Conservation (phyloP, 2,888 invertebrate species). For the Nomada flava region DNA sequence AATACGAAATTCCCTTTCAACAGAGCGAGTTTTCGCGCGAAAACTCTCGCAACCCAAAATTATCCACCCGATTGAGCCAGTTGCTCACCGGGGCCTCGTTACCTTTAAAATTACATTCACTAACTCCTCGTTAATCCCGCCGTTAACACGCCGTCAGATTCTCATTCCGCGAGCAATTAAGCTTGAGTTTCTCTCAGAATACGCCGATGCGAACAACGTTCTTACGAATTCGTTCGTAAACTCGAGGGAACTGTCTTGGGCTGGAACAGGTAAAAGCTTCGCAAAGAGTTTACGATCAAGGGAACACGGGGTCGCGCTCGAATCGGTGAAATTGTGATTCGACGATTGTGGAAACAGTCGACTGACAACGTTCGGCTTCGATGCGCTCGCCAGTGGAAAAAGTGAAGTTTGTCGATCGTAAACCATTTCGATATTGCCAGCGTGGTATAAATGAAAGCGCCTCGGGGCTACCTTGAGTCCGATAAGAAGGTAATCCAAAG, state of each 20-base stretch:
- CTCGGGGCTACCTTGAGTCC: neutral
- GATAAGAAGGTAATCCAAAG: neutral
- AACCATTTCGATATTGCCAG: slow-evolving; percentile 5
- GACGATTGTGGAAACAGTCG: slow-evolving; percentile 15
- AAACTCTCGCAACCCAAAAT: slow-evolving; percentile 43
- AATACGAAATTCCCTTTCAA: slow-evolving; percentile 56
- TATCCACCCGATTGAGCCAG: slow-evolving; percentile 61
- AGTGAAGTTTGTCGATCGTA: slow-evolving; percentile 25
- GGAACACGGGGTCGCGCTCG: neutral
- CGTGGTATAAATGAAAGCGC: neutral
- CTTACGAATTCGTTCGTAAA: slow-evolving; percentile 1
- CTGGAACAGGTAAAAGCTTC: neutral
- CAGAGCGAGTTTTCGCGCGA: slow-evolving; percentile 53
- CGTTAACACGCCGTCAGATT: slow-evolving; percentile 57
- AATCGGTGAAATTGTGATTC: slow-evolving; percentile 42
- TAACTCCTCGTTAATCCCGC: slow-evolving; percentile 55
- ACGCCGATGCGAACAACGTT: neutral
- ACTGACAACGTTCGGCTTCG: slow-evolving; percentile 30
- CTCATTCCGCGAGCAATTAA: slow-evolving; percentile 44
- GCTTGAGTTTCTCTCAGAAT: slow-evolving; percentile 22
- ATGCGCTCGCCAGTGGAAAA: slow-evolving; percentile 25
- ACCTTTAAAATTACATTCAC: slow-evolving; percentile 43
- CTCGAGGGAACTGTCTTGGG: neutral
- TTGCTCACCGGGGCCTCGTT: slow-evolving; percentile 36
- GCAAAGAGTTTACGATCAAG: slow-evolving; percentile 4